Conservation (phyloP, 2,113 vertebrate genomes). For the Varanus komodoensis region DNA sequence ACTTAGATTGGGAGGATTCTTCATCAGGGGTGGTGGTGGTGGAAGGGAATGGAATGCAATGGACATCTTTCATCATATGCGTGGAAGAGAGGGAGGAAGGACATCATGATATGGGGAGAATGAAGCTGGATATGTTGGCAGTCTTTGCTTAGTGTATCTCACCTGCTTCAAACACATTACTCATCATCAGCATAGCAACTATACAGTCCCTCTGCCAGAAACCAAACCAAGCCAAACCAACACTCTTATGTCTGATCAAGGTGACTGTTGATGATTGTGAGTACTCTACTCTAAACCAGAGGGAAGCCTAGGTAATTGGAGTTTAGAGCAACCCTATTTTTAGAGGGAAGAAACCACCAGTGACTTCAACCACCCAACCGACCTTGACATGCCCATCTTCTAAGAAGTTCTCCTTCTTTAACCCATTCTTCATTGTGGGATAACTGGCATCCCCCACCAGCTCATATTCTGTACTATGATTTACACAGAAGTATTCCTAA, state of each 20-base stretch:
- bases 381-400: no score
- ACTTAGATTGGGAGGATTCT: background rate
- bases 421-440: no score
- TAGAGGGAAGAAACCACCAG: background rate
- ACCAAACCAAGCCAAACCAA: no score
- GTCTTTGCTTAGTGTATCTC: background rate
- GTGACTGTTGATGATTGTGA: no score
- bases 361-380: no score
- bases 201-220: no score
- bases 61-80: background rate
- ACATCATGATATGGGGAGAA: background rate
- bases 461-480: no score
- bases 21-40: background rate
- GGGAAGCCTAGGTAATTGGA: background rate
- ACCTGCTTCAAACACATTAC: background rate
- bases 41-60: no score
- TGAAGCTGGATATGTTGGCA: background rate
- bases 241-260: background rate
- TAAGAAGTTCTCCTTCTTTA: no score
- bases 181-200: background rate
- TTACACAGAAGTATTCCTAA: no score
- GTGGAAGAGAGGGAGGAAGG: background rate
- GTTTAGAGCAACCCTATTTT: background rate
- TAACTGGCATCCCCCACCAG: no score
- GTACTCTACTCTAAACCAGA: background rate